Base-by-base conservation (phyloP, 2,797 vertebrate genomes). In the Thalassophryne amazonica region DNA sequence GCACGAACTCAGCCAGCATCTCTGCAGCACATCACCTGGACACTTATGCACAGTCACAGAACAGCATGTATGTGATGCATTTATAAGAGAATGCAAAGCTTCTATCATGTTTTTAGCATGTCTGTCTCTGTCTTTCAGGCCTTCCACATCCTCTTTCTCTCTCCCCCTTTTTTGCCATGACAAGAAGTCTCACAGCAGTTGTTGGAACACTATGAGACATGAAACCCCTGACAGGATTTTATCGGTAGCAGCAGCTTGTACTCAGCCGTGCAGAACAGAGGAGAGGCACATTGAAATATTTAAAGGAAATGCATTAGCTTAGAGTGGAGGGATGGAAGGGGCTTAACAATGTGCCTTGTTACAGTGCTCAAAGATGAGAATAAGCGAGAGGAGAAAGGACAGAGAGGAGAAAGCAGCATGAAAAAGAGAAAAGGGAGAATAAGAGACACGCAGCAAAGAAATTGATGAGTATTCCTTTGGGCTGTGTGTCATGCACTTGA, bases 291-390 rank as follows among this genome's bases (percentile, higher is more conserved):
- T 79, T 90, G 75, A 91, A 91, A 91, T 90, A 91, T 92, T 92
- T 83, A 91, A 75, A 63, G 63, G 63, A 76, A 88, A 78, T 71
- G 78, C 89, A 89, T 92, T 92, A 91, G 78, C 73, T 80, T 63
- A 76, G 77, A 75, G 68, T 24, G 13, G 63, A 65, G 65, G 54
- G 47, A 21, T 69, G 52, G 66, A 60, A 51, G 60, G 47, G 51
- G 52, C 41, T 67, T 59, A 71, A 74, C 69, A 30, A 49, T 38
- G 41, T 43, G 31, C 39, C 58, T 70, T 21, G 66, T 80, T 70
- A 47, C 68, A 72, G 74, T 81, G 83, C 79, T 72, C 77, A 56
- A 67, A 47, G 60, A 81, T 54, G 57, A 72, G 71, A 65, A 56
- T 24, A 54, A 50, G 60, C 11, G 12, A 37, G 11, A 11, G 9